Evolutionary conservation across 2,888 invertebrate species (phyloP).

Genomic region (Chrysomela aeneicollis): DNA sequence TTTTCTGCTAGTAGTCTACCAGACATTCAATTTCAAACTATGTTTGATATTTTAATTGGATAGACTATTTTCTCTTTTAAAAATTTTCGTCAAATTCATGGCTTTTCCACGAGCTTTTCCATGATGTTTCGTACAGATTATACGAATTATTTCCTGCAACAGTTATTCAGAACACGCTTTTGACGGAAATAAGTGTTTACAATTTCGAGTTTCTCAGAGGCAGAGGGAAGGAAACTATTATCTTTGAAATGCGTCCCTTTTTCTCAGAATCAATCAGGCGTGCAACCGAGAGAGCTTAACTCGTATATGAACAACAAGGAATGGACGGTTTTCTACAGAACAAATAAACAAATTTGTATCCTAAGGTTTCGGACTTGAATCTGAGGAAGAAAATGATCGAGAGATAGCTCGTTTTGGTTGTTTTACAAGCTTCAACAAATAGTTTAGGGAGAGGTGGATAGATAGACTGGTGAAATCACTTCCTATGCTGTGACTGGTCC

Average conservation of each 20-base stretch:
- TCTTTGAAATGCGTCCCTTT: conserved; percentile 46
- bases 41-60: too few relatives aligned
- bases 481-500: too few relatives aligned
- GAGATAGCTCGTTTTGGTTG: too few relatives aligned
- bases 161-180: conserved; percentile 23
- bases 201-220: conserved; percentile 26
- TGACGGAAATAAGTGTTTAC: conserved; percentile 32
- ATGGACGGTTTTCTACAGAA: conserved; percentile 7
- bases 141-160: neutral
- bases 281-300: conserved; percentile 32
- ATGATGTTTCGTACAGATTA: neutral
- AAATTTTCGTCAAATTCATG: too few relatives aligned
- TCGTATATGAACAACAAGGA: conserved; percentile 12
- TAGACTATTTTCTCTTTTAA: too few relatives aligned
- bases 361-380: neutral
- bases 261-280: conserved; percentile 44
- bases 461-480: too few relatives aligned
- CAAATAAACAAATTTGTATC: neutral
- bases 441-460: too few relatives aligned
- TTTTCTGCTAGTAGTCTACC: too few relatives aligned
- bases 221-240: conserved; percentile 40
- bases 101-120: too few relatives aligned
- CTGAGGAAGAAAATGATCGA: too few relatives aligned
- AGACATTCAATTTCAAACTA: too few relatives aligned
- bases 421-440: too few relatives aligned